Percentiles rank a stretch among this genome's conserved stretches.
These are phyloP conservation scores for Centropristis striata DNA, from an alignment of 2,113 vertebrate species.

Conservation along the genomic window DNA sequence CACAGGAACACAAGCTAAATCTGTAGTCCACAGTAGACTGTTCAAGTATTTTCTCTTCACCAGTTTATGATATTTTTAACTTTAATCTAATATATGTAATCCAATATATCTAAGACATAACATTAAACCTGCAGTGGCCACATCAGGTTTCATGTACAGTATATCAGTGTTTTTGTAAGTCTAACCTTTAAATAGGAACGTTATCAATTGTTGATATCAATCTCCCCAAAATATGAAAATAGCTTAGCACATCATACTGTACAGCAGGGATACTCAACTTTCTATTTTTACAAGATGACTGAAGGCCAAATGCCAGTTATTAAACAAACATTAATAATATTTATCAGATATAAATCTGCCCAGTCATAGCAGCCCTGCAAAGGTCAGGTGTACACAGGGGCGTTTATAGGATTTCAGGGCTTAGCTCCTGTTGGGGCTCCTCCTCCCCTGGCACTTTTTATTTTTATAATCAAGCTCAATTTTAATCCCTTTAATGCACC, in stretches of 20 bases:
- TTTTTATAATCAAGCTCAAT: too few relatives aligned
- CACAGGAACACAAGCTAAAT: slow-evolving; percentile 8
- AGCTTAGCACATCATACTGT: background rate
- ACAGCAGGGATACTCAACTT: too few relatives aligned
- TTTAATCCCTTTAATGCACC: too few relatives aligned
- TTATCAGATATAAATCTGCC: too few relatives aligned
- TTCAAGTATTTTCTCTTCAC: background rate
- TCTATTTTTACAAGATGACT: too few relatives aligned
- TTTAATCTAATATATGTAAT: slow-evolving; percentile 39
- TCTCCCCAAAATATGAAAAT: slow-evolving; percentile 8
- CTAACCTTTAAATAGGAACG: background rate
- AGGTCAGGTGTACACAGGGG: too few relatives aligned
- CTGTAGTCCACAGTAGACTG: background rate
- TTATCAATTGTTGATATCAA: slow-evolving; percentile 16
- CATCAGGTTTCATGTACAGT: slow-evolving; percentile 12
- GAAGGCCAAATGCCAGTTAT: too few relatives aligned
- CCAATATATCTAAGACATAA: slow-evolving; percentile 34
- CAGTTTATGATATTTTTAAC: slow-evolving; percentile 13
- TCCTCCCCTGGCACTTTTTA: too few relatives aligned
- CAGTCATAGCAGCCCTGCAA: too few relatives aligned
- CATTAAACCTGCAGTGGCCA: background rate
- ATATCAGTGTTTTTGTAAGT: slow-evolving; percentile 34
- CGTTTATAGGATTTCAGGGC: too few relatives aligned
- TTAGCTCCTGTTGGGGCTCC: too few relatives aligned
- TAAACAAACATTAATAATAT: too few relatives aligned